Conservation (phyloP, 2,797 vertebrate genomes). For the Myotis pilosus region DNA sequence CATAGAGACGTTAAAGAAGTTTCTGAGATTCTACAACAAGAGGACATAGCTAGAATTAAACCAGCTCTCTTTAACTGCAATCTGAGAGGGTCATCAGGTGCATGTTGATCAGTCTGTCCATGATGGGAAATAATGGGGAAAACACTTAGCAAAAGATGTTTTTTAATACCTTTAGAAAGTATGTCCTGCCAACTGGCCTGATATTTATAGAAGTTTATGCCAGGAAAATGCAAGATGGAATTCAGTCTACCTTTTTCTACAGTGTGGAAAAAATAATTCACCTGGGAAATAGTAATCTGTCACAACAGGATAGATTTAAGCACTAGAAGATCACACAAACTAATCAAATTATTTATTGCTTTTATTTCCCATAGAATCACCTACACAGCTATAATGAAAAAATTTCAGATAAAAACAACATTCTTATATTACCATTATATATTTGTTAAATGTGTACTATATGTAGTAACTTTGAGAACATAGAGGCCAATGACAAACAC, state of each 20-base stretch:
- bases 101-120: background rate
- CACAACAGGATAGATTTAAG: background rate
- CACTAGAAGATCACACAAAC: background rate
- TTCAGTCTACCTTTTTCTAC: background rate
- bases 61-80: background rate
- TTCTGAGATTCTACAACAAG: background rate
- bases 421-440: background rate
- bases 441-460: background rate
- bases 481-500: background rate
- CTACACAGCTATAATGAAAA: background rate
- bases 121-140: background rate
- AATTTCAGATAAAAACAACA: background rate
- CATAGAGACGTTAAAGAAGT: background rate
- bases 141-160: background rate
- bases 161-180: background rate
- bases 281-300: background rate
- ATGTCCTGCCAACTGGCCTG: background rate
- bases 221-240: background rate
- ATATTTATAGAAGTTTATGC: background rate
- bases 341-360: background rate
- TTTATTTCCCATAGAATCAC: background rate
- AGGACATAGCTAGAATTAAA: background rate
- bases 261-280: background rate
- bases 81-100: background rate
- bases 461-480: background rate